phyloP scores from a whole-genome alignment of 2,888 invertebrate species.

The Azorinus chamasolen region DNA sequence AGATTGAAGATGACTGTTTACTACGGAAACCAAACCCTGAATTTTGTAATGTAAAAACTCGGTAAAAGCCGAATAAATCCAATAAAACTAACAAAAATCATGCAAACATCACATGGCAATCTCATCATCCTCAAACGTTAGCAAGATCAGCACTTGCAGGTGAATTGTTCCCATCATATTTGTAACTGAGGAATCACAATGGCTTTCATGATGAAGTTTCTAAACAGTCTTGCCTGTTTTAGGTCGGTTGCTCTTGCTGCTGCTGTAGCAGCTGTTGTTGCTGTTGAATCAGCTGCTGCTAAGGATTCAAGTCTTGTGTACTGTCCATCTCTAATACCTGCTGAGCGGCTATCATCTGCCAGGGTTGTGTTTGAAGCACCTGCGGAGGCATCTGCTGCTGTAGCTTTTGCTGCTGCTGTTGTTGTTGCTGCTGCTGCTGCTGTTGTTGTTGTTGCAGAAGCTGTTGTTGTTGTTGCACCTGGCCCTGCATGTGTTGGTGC shows the following conservation, averaged over 20 bases:
- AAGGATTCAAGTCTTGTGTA: slow-evolving; percentile 50
- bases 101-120: too few relatives aligned
- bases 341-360: slow-evolving; percentile 44
- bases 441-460: slow-evolving; percentile 47
- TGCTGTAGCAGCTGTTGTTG: slow-evolving; percentile 50
- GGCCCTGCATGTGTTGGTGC: slow-evolving; percentile 77
- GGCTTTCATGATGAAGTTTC: too few relatives aligned
- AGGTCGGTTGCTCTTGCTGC: slow-evolving; percentile 50
- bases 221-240: too few relatives aligned
- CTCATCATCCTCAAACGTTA: too few relatives aligned
- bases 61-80: too few relatives aligned
- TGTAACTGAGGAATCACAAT: too few relatives aligned
- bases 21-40: too few relatives aligned
- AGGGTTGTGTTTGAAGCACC: slow-evolving; percentile 54
- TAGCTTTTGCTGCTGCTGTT: slow-evolving; percentile 19
- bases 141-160: too few relatives aligned
- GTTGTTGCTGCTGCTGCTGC: slow-evolving; percentile 44
- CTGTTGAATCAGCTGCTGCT: slow-evolving; percentile 64
- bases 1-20: too few relatives aligned
- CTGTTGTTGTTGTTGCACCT: slow-evolving; percentile 58
- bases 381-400: slow-evolving; percentile 59
- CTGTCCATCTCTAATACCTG: slow-evolving; percentile 42
- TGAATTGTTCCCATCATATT: too few relatives aligned
- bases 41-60: too few relatives aligned
- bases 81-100: too few relatives aligned